Percentiles rank a stretch among this genome's conserved stretches.
Evolutionary conservation across 2,888 invertebrate species (phyloP).

Genomic region (Athrips mouffetella): DNA sequence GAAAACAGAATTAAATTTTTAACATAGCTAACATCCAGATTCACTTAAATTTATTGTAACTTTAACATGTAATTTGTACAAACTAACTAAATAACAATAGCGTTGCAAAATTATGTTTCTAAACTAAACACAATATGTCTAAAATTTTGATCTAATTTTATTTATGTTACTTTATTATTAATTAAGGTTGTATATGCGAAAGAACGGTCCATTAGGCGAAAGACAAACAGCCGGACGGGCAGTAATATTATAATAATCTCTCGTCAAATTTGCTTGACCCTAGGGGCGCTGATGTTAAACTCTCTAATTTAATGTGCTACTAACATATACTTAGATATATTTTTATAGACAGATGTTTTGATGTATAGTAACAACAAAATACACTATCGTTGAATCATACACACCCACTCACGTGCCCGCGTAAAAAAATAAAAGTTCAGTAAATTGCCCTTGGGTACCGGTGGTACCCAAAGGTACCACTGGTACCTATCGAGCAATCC

Average conservation of each 20-base stretch:
- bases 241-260: constrained; percentile 67
- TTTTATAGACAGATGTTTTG: background rate
- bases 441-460: too few relatives aligned
- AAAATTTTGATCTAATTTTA: constrained; percentile 5
- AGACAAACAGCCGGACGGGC: constrained; percentile 56
- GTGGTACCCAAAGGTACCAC: too few relatives aligned
- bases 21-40: too few relatives aligned
- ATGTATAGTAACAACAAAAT: too few relatives aligned
- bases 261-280: constrained; percentile 66
- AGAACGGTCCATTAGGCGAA: constrained; percentile 56
- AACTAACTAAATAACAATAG: background rate
- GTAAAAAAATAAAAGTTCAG: too few relatives aligned
- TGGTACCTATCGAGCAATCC: too few relatives aligned
- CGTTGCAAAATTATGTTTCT: background rate
- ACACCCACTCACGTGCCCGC: too few relatives aligned
- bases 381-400: too few relatives aligned
- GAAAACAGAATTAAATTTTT: too few relatives aligned
- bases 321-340: background rate
- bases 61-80: too few relatives aligned
- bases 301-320: constrained; percentile 31
- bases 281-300: constrained; percentile 32
- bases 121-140: constrained; percentile 1
- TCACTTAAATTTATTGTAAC: too few relatives aligned
- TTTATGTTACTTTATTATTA: constrained; percentile 32
- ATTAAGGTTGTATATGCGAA: constrained; percentile 42